phyloP scores from a whole-genome alignment of 1,140 invertebrate genomes.

The Daktulosphaira vitifoliae region DNA sequence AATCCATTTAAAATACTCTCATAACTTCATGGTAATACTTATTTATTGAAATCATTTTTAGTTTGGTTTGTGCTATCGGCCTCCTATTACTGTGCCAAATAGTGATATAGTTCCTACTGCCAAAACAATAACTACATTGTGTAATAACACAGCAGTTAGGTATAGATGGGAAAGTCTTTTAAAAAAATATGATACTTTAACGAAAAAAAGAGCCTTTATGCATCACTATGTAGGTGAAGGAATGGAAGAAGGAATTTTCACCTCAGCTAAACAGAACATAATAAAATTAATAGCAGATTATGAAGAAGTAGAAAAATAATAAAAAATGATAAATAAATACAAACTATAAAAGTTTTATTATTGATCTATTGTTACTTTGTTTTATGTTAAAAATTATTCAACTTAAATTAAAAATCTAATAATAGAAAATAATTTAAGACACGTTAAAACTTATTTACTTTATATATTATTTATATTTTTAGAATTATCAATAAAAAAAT shows the following conservation, averaged over 20 bases:
- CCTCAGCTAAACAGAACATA: not conserved
- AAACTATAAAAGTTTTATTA: too few relatives aligned
- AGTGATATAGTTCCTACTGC: not conserved
- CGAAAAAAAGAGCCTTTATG: slow-evolving; percentile 15
- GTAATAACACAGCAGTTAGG: slow-evolving; percentile 52
- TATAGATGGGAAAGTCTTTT: slow-evolving; percentile 63
- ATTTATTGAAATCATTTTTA: slow-evolving; percentile 48
- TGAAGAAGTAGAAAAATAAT: slow-evolving; percentile 8
- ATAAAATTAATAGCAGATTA: slow-evolving; percentile 18
- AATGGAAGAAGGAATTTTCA: slow-evolving; percentile 25
- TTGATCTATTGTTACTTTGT: too few relatives aligned
- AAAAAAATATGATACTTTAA: slow-evolving; percentile 48
- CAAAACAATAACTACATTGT: slow-evolving; percentile 41
- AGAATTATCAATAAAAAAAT: too few relatives aligned
- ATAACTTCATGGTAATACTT: too few relatives aligned
- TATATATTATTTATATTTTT: too few relatives aligned
- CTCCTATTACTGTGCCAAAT: not conserved
- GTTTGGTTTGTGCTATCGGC: slow-evolving; percentile 43
- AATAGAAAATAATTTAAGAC: too few relatives aligned
- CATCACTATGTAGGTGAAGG: slow-evolving; percentile 23
- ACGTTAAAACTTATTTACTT: too few relatives aligned
- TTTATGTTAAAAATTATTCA: too few relatives aligned
- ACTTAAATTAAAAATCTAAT: too few relatives aligned
- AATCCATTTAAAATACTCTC: too few relatives aligned
- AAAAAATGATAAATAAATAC: too few relatives aligned